Conservation (phyloP, 2,113 vertebrate genomes). For the Hemiscyllium ocellatum region DNA sequence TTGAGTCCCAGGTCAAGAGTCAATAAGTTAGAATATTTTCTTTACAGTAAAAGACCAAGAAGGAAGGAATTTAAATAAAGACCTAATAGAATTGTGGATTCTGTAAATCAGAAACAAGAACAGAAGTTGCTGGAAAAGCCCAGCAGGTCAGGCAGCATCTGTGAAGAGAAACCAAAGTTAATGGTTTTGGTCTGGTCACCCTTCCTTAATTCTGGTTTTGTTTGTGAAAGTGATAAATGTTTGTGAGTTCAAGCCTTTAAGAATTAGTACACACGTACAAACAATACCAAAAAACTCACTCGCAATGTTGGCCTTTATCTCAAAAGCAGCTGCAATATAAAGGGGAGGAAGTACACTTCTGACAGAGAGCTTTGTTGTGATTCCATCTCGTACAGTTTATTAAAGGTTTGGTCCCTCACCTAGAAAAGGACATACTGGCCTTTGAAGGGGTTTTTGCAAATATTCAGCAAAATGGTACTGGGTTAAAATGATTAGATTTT, state of each 20-base stretch:
- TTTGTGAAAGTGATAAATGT: background rate
- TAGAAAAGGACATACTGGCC: background rate
- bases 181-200: no score
- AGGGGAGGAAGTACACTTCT: background rate
- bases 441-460: background rate
- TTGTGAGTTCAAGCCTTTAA: background rate
- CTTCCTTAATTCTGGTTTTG: no score
- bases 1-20: background rate
- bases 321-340: background rate
- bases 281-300: background rate
- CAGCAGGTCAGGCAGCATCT: no score
- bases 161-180: no score
- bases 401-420: background rate
- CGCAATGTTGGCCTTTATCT: background rate
- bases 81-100: no score
- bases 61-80: no score
- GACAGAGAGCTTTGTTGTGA: background rate
- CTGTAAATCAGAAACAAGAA: no score
- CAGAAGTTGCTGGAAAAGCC: no score
- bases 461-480: background rate
- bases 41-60: background rate
- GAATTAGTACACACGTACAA: background rate
- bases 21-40: background rate
- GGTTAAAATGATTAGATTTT: background rate
- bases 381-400: no score